Percentiles rank a stretch among this genome's conserved stretches.
Evolutionary conservation across 1,140 invertebrate genomes (phyloP).

Genomic region (Macrocentrus cingulum): DNA sequence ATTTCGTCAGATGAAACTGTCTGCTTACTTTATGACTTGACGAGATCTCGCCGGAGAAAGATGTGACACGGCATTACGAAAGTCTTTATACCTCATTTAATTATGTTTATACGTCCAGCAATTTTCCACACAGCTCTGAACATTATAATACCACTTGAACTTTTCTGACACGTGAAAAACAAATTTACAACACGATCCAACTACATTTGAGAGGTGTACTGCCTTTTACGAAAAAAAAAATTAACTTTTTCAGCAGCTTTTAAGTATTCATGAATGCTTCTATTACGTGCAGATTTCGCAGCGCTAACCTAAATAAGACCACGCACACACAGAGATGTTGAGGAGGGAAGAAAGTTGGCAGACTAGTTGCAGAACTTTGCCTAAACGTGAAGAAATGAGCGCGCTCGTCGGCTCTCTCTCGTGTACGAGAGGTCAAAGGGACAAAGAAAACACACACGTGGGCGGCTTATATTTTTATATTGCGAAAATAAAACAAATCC

Average conservation of each 20-base stretch:
- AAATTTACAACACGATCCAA: no score
- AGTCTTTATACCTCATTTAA: background rate
- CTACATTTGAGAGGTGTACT: no score
- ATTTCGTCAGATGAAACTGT: slow-evolving; percentile 13
- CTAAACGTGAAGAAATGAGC: background rate
- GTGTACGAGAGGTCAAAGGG: no score
- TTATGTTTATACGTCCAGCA: slow-evolving; percentile 5
- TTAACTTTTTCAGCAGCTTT: slow-evolving; percentile 12
- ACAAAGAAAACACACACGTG: no score
- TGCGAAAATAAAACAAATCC: no score
- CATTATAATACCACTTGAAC: no score
- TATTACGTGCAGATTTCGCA: slow-evolving; percentile 20
- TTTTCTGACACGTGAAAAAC: no score
- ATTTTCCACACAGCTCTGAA: background rate
- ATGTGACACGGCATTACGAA: slow-evolving; percentile 3
- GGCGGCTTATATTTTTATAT: no score
- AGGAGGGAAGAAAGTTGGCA: background rate
- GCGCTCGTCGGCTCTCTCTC: no score
- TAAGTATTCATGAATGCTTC: slow-evolving; percentile 22
- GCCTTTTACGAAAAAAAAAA: background rate
- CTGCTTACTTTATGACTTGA: slow-evolving; percentile 10
- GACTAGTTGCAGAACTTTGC: background rate
- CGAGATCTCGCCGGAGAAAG: slow-evolving; percentile 3
- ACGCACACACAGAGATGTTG: background rate
- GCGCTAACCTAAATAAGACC: background rate